These are phyloP conservation scores for Bellardia bayeri DNA, from an alignment of 2,888 invertebrate species.

Conservation along the genomic window DNA sequence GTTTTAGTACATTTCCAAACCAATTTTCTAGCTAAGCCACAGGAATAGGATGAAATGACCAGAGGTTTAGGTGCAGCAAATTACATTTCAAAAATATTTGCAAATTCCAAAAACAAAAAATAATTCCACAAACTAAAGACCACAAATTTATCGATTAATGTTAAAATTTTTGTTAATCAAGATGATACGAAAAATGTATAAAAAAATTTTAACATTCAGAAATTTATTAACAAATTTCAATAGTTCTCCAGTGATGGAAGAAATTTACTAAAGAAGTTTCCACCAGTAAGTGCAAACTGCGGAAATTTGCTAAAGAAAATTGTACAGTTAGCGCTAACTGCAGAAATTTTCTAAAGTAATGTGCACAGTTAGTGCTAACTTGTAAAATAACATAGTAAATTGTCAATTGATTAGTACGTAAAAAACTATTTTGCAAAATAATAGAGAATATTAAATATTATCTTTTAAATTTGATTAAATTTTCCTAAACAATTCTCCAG, in stretches of 20 bases:
- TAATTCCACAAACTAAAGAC: not conserved
- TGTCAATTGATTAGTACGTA: too few species aligned
- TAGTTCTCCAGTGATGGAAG: too few species aligned
- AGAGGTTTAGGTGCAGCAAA: too few species aligned
- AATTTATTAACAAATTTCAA: too few species aligned
- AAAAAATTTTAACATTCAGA: not conserved
- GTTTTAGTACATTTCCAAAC: constrained; percentile 18
- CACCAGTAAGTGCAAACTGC: not conserved
- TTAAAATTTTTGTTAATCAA: too few species aligned
- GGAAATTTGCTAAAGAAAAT: not conserved
- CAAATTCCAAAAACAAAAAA: not conserved
- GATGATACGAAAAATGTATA: not conserved
- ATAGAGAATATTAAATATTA: too few species aligned
- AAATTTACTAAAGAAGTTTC: not conserved
- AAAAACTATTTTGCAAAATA: too few species aligned
- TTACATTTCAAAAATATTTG: not conserved
- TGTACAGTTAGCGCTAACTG: not conserved
- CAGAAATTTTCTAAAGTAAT: not conserved
- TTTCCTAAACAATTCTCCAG: not conserved
- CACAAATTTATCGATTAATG: too few species aligned
- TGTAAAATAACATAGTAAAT: not conserved
- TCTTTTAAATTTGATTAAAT: too few species aligned
- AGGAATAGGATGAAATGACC: not conserved
- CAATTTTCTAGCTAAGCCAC: constrained; percentile 26
- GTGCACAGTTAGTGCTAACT: not conserved